Evolutionary conservation across 2,888 invertebrate genomes (phyloP).

Genomic region (Drosophila mimetica): DNA sequence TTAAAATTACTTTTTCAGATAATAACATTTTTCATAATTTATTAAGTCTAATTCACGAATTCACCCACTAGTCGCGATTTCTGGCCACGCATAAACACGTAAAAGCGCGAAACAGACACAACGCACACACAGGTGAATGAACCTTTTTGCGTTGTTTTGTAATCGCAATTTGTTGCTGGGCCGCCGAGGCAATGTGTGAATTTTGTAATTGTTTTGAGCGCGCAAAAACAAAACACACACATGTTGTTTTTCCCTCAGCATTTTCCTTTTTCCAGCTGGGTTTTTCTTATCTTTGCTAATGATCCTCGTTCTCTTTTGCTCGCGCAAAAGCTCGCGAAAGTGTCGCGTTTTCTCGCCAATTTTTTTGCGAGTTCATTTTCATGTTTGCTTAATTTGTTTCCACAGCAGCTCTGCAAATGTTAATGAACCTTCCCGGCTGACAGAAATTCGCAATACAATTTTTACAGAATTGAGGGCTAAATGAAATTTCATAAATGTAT

Average conservation of each 20-base stretch:
- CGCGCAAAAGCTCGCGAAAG: conserved; percentile 21
- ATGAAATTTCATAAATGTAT: conserved; percentile 35
- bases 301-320: conserved; percentile 27
- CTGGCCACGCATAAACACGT: conserved; percentile 43
- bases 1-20: no score
- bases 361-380: conserved; percentile 60
- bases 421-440: conserved; percentile 64
- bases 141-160: conserved; percentile 80
- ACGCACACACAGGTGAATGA: conserved; percentile 76
- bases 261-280: conserved; percentile 34
- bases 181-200: conserved; percentile 24
- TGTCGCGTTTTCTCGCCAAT: conserved; percentile 34
- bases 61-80: background rate
- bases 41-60: no score
- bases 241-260: conserved; percentile 24
- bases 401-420: conserved; percentile 62
- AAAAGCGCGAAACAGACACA: conserved; percentile 36
- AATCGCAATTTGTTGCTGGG: conserved; percentile 60
- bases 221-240: conserved; percentile 36
- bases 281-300: conserved; percentile 38
- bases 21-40: no score
- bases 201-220: conserved; percentile 59
- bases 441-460: conserved; percentile 50
- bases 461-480: conserved; percentile 26
- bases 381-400: conserved; percentile 68